Evolutionary conservation across 1,140 invertebrate species (phyloP), one percentile per base, ranked within the genome.

Genomic region (Acromyrmex heyeri): DNA sequence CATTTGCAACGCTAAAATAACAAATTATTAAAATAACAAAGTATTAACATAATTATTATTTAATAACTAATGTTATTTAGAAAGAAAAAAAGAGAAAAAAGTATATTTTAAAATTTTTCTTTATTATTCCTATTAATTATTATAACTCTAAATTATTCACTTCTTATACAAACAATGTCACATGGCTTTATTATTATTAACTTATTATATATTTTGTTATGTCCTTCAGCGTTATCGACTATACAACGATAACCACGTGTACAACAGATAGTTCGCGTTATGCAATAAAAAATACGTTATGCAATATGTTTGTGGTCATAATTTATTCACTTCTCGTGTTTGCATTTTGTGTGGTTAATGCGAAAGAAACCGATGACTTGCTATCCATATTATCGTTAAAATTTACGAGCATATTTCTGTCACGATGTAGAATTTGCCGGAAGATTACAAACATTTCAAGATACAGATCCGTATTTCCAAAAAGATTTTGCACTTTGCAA

Each of bases 271-370:
- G 34, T 16, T 14, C 12, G 18, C 21, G 65, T 44, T 44, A 44
- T 44, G 38, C 8, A 44, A 57, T 70, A 27, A 81, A 81, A 81
- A 57, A 70, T 48, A 21, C 6, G 59, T 83, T 83, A 83, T 83
- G 79, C 55, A 83, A 83, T 75, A 48, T 75, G 69, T 64, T 83
- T 73, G 44, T 21, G 55, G 5, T 8, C 27, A 4, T 83, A 75
- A 83, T 70, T 21, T 53, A 27, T 1, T 69, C 48, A 10, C 44
- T 21, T 21, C 14, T 69, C 64, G n/a, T 16, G 16, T 57, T 81
- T 70, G 67, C 67, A 61, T 82, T 82, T 16, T 38, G 57, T 14
- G 53, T 48, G 67, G 55, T 65, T 79, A 79, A 79, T n/a, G 34
- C 62, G 18, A 34, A 27, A 57, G 16, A 72, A 72, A 48, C 24